Evolutionary conservation across 1,140 invertebrate genomes (phyloP).

Genomic region (Hormaphis cornu): DNA sequence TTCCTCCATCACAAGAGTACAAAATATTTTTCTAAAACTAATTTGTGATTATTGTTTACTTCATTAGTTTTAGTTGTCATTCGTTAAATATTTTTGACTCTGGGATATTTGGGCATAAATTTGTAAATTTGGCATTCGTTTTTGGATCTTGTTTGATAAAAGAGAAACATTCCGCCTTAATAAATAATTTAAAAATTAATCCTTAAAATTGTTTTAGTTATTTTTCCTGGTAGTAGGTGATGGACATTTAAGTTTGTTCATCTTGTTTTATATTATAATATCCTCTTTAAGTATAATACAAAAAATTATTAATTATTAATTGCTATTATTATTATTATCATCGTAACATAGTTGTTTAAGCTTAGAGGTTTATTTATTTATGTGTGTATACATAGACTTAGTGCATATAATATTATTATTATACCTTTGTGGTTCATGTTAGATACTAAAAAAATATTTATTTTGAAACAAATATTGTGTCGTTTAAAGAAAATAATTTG

Average conservation of each 20-base stretch:
- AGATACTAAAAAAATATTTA: slow-evolving; percentile 26
- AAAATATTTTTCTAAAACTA: slow-evolving; percentile 25
- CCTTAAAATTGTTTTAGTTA: slow-evolving; percentile 9
- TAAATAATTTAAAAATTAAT: slow-evolving; percentile 3
- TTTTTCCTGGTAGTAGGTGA: slow-evolving; percentile 29
- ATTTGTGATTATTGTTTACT: neutral
- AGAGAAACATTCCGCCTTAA: slow-evolving; percentile 20
- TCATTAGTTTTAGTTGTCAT: neutral
- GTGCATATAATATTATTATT: slow-evolving; percentile 20
- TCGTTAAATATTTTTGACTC: neutral
- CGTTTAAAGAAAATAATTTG: slow-evolving; percentile 10
- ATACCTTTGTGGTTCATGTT: slow-evolving; percentile 33
- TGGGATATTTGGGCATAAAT: slow-evolving; percentile 28
- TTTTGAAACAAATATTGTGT: slow-evolving; percentile 23
- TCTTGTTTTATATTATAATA: slow-evolving; percentile 25
- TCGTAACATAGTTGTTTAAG: slow-evolving; percentile 23
- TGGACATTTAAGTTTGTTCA: slow-evolving; percentile 19
- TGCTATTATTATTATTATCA: slow-evolving; percentile 13
- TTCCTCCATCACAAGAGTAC: slow-evolving; percentile 15
- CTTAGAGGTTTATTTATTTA: slow-evolving; percentile 30
- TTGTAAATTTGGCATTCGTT: slow-evolving; percentile 4
- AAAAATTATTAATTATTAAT: too few relatives aligned
- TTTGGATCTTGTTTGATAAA: slow-evolving; percentile 25
- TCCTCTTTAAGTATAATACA: slow-evolving; percentile 7
- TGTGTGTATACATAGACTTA: slow-evolving; percentile 25